These are phyloP conservation scores for Drosophila buzzatii DNA, from an alignment of 2,888 invertebrate genomes.

Conservation along the genomic window DNA sequence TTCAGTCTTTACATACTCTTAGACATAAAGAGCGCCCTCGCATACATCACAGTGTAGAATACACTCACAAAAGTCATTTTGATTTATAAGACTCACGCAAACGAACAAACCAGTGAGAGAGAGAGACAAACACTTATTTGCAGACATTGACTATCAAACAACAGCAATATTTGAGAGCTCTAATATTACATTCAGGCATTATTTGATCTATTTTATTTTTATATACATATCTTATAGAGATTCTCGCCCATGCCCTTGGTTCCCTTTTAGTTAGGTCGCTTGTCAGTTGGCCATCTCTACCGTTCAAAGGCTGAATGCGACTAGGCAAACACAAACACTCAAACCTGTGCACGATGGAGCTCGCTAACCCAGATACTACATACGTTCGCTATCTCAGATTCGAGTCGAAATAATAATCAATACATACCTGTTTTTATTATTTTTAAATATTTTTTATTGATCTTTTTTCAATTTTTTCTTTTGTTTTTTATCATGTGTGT, in stretches of 20 bases:
- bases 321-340: constrained; percentile 65
- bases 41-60: too few relatives aligned
- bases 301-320: constrained; percentile 74
- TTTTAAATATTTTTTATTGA: constrained; percentile 48
- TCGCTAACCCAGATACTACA: constrained; percentile 40
- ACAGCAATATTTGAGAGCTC: too few relatives aligned
- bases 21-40: too few relatives aligned
- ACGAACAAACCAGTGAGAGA: too few relatives aligned
- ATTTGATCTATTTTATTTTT: too few relatives aligned
- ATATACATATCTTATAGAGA: not conserved
- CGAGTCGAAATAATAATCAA: not conserved
- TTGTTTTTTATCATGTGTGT: constrained; percentile 19
- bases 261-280: constrained; percentile 43
- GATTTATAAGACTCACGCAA: too few relatives aligned
- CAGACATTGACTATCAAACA: too few relatives aligned
- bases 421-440: constrained; percentile 16
- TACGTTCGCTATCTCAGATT: not conserved
- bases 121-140: too few relatives aligned
- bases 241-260: not conserved
- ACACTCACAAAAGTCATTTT: too few relatives aligned
- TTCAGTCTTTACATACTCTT: too few relatives aligned
- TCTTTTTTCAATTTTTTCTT: constrained; percentile 37
- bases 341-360: constrained; percentile 77
- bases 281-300: constrained; percentile 63
- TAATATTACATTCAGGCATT: too few relatives aligned